Conservation (phyloP, 2,797 vertebrate genomes). For the Cygnus olor region DNA sequence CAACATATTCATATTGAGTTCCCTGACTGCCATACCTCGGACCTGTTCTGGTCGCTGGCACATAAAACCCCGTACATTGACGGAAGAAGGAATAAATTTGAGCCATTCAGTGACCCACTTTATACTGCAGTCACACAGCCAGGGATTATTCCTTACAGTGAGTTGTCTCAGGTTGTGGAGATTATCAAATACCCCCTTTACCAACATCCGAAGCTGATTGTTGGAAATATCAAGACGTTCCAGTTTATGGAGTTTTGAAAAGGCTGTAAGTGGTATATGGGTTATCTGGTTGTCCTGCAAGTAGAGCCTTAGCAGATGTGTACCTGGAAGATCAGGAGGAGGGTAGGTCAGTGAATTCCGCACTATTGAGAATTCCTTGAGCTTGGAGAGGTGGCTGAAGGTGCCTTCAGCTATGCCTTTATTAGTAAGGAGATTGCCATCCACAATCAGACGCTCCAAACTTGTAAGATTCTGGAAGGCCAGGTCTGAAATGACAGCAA, state of each 20-base stretch:
- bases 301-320: conserved; percentile 88
- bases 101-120: conserved; percentile 95
- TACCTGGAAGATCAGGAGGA: conserved; percentile 87
- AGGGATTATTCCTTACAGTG: conserved; percentile 94
- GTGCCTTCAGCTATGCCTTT: conserved; percentile 90
- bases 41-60: conserved; percentile 94
- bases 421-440: conserved; percentile 92
- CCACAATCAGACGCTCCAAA: conserved; percentile 89
- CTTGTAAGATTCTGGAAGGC: conserved; percentile 91
- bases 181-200: conserved; percentile 89
- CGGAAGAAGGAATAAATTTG: conserved; percentile 86
- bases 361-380: conserved; percentile 92
- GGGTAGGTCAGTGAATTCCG: conserved; percentile 91
- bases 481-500: conserved; percentile 90
- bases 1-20: conserved; percentile 90
- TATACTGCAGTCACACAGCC: conserved; percentile 93
- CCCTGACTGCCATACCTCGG: conserved; percentile 94
- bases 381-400: conserved; percentile 88
- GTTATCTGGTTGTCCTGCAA: conserved; percentile 96
- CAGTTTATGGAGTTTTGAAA: conserved; percentile 87
- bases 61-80: conserved; percentile 95
- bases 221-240: conserved; percentile 93
- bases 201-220: conserved; percentile 90
- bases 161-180: conserved; percentile 90
- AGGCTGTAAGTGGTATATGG: conserved; percentile 88